Conservation (phyloP, 1,140 invertebrate genomes). For the Goniozus legneri region DNA sequence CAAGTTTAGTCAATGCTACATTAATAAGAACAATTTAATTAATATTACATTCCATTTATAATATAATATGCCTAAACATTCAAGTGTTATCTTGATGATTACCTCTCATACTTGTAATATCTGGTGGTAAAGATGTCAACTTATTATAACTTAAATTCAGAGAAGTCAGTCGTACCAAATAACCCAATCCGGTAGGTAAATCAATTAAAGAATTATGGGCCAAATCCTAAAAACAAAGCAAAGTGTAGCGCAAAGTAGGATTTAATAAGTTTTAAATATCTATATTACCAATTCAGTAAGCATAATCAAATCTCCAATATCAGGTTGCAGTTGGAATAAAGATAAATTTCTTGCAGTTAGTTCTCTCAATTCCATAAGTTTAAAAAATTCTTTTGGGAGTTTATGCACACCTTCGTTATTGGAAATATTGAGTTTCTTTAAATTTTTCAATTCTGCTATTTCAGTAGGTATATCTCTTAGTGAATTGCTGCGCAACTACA, state of each 20-base stretch:
- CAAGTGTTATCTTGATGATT: background rate
- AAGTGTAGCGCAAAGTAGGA: background rate
- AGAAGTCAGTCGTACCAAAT: conserved; percentile 57
- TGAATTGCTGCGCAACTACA: conserved; percentile 77
- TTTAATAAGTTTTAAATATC: conserved; percentile 10
- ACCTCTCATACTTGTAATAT: conserved; percentile 59
- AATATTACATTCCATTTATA: too few species aligned
- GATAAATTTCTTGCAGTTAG: conserved; percentile 70
- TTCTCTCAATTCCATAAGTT: conserved; percentile 63
- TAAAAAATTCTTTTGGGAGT: conserved; percentile 65
- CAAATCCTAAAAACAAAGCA: conserved; percentile 55
- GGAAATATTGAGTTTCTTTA: conserved; percentile 76
- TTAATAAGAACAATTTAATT: conserved; percentile 35
- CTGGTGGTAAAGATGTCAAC: conserved; percentile 56
- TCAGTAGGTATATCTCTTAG: conserved; percentile 69
- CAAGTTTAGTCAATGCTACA: conserved; percentile 58
- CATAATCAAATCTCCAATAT: conserved; percentile 72
- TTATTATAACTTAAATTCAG: conserved; percentile 62
- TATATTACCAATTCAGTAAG: conserved; percentile 62
- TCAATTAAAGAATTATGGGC: conserved; percentile 59
- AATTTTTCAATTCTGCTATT: conserved; percentile 69
- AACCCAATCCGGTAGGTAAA: conserved; percentile 60
- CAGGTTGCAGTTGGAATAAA: conserved; percentile 56
- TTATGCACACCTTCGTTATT: conserved; percentile 70
- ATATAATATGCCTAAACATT: conserved; percentile 25